phyloP scores from a whole-genome alignment of 2,113 vertebrate species.

The Hassar affinis region DNA sequence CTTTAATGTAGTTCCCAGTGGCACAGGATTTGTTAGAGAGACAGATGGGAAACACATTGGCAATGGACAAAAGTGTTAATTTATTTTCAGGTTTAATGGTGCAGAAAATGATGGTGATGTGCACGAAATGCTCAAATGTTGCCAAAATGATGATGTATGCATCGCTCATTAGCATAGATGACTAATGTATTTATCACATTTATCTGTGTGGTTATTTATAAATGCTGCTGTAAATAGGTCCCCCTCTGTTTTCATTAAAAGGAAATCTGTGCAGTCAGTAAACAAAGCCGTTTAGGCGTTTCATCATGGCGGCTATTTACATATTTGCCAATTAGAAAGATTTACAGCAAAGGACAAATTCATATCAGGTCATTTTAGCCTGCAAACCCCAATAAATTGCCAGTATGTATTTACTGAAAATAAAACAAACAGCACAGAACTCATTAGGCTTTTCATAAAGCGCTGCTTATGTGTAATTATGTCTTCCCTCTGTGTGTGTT shows the following conservation, averaged over 20 bases:
- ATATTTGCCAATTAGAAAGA: slow-evolving; percentile 27
- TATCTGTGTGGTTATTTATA: slow-evolving; percentile 48
- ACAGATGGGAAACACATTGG: slow-evolving; percentile 72
- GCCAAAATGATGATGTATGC: slow-evolving; percentile 69
- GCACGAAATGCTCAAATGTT: slow-evolving; percentile 63
- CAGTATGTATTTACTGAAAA: neutral
- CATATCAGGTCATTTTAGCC: slow-evolving; percentile 23
- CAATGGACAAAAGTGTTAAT: slow-evolving; percentile 68
- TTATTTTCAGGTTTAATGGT: slow-evolving; percentile 73
- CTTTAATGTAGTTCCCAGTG: slow-evolving; percentile 21
- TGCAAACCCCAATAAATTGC: slow-evolving; percentile 10
- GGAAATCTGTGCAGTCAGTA: slow-evolving; percentile 46
- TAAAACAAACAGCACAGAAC: slow-evolving; percentile 6
- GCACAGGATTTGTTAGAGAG: slow-evolving; percentile 51
- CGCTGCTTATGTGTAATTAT: slow-evolving; percentile 27
- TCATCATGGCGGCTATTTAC: slow-evolving; percentile 36
- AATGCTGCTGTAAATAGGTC: slow-evolving; percentile 39
- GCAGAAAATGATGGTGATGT: slow-evolving; percentile 69
- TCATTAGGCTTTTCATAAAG: neutral
- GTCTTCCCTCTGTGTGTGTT: neutral
- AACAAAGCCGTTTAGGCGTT: slow-evolving; percentile 30
- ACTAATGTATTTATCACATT: slow-evolving; percentile 61
- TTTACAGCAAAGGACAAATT: slow-evolving; percentile 43
- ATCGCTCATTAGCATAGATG: slow-evolving; percentile 60
- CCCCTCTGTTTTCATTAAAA: slow-evolving; percentile 48